A percentile compares a stretch with the other conserved stretches of the same genome.
These are phyloP conservation scores for Athalia circularis DNA, from an alignment of 2,888 invertebrate species.

Conservation along the genomic window DNA sequence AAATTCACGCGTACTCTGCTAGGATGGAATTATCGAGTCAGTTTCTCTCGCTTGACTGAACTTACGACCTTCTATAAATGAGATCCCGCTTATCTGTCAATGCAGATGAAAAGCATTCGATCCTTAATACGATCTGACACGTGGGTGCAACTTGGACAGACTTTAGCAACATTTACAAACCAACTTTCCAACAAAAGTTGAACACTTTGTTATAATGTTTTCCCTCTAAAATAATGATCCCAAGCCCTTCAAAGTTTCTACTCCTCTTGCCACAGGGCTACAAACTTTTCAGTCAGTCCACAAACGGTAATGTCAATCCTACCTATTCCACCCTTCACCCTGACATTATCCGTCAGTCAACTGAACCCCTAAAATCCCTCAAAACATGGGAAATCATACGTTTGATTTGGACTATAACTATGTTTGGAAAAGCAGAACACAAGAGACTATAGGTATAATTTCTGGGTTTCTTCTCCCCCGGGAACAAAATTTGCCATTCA, in stretches of 20 bases:
- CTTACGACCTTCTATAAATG: not conserved
- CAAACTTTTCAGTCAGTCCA: constrained; percentile 12
- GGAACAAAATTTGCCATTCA: no score
- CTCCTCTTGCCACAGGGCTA: not conserved
- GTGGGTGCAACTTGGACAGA: not conserved
- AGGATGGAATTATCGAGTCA: constrained; percentile 4
- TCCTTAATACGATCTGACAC: not conserved
- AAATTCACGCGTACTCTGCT: not conserved
- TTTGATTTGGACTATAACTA: not conserved
- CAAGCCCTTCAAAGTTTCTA: constrained; percentile 15
- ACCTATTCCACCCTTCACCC: not conserved
- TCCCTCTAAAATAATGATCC: constrained; percentile 17
- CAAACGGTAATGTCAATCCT: constrained; percentile 24
- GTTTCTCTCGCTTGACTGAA: not conserved
- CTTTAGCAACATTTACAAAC: constrained; percentile 14
- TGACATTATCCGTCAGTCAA: not conserved
- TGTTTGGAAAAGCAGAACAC: no score
- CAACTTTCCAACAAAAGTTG: constrained; percentile 22
- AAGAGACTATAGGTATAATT: no score
- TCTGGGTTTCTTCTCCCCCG: no score
- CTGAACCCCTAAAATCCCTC: not conserved
- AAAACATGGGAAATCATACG: not conserved
- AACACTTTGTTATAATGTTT: constrained; percentile 16
- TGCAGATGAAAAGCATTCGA: not conserved
- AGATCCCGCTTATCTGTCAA: not conserved